phyloP scores from a whole-genome alignment of 2,888 invertebrate species.

The Caenorhabditis parvicauda region DNA sequence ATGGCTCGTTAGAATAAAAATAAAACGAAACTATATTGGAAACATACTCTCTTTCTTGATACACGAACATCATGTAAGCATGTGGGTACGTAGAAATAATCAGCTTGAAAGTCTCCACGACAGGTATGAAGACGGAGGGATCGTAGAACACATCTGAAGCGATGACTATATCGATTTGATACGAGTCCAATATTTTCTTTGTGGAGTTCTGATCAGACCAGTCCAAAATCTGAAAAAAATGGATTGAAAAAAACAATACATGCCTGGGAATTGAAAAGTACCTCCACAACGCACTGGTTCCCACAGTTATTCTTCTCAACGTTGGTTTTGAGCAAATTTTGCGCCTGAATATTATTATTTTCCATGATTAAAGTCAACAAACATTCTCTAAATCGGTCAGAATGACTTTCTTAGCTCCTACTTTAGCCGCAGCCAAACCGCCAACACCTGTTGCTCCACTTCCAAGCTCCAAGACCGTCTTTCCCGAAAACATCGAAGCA shows the following conservation, averaged over 20 bases:
- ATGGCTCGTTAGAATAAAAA: neutral
- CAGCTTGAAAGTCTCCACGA: constrained; percentile 34
- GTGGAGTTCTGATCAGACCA: constrained; percentile 18
- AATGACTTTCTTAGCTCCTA: constrained; percentile 39
- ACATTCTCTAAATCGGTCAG: constrained; percentile 35
- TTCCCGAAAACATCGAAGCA: constrained; percentile 15
- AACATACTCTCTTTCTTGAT: constrained; percentile 55
- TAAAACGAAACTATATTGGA: neutral
- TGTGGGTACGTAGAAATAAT: constrained; percentile 36
- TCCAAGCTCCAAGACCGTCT: constrained; percentile 44
- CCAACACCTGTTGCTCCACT: constrained; percentile 48
- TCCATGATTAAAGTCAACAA: neutral
- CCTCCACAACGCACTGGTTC: neutral
- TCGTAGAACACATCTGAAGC: constrained; percentile 59
- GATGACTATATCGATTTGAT: constrained; percentile 38
- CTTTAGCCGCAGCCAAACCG: constrained; percentile 40
- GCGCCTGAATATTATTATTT: too few species aligned
- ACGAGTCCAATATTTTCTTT: constrained; percentile 1
- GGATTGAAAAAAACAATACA: too few species aligned
- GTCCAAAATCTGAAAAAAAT: constrained; percentile 28
- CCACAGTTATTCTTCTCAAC: neutral
- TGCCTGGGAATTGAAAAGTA: neutral
- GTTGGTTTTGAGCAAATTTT: neutral
- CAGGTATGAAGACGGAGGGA: constrained; percentile 40
- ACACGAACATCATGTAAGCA: constrained; percentile 40